These are phyloP conservation scores for Anarsia innoxiella DNA, from an alignment of 2,888 invertebrate genomes.

Conservation along the genomic window DNA sequence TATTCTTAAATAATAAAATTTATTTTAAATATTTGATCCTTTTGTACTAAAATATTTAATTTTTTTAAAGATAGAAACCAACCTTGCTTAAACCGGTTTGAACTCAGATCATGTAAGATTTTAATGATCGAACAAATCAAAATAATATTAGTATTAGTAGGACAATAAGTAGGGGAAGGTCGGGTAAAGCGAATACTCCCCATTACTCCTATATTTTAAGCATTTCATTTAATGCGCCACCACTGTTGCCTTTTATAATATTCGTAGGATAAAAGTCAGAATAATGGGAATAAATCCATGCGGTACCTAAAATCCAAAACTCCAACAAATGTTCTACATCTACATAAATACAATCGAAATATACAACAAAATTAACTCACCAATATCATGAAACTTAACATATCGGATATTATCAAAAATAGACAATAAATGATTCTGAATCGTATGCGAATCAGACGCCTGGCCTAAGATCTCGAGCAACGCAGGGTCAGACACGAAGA, in stretches of 20 bases:
- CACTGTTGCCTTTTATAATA: no score
- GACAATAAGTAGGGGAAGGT: no score
- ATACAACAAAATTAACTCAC: slow-evolving; percentile 44
- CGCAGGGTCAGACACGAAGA: slow-evolving; percentile 96
- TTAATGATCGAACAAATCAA: slow-evolving; percentile 89
- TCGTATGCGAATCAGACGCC: slow-evolving; percentile 95
- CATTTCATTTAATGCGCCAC: no score
- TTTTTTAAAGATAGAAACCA: slow-evolving; percentile 85
- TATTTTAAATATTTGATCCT: slow-evolving; percentile 79
- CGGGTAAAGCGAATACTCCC: no score
- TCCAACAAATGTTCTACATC: no score
- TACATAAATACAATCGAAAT: no score
- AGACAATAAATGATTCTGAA: slow-evolving; percentile 94
- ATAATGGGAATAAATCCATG: no score
- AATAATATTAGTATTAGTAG: no score
- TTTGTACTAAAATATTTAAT: slow-evolving; percentile 83
- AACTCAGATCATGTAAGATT: slow-evolving; percentile 92
- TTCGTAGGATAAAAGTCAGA: no score
- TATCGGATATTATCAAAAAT: slow-evolving; percentile 97
- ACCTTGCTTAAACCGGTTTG: slow-evolving; percentile 90
- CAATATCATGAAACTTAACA: slow-evolving; percentile 95
- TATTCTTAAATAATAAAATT: slow-evolving; percentile 47
- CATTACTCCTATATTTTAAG: no score
- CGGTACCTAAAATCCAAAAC: no score
- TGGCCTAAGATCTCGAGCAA: slow-evolving; percentile 92